A percentile compares a stretch with the other conserved stretches of the same genome.
Conservation (phyloP, 2,888 invertebrate genomes). For the Pandemis cinnamomeana region DNA sequence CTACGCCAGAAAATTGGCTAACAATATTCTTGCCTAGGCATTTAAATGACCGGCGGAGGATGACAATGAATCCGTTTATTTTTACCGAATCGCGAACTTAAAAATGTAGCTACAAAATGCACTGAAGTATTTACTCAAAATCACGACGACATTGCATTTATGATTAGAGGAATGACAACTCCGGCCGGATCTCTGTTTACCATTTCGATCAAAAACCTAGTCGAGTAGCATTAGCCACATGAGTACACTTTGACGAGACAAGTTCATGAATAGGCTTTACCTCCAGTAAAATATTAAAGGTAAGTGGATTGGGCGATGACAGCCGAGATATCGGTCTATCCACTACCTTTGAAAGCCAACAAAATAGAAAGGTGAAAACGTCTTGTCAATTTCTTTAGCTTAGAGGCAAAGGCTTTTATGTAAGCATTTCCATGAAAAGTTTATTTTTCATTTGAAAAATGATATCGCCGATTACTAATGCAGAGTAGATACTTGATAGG, state of each 20-base stretch:
- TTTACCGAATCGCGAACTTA: background rate
- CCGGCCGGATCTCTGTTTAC: constrained; percentile 26
- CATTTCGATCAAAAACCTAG: constrained; percentile 49
- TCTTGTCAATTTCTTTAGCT: constrained; percentile 24
- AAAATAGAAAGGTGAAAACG: constrained; percentile 30
- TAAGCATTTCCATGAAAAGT: constrained; percentile 14
- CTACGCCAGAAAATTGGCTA: no score
- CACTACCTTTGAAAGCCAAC: constrained; percentile 30
- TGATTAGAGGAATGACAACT: constrained; percentile 24
- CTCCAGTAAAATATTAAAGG: constrained; percentile 37
- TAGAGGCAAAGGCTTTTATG: constrained; percentile 3
- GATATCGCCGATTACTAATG: constrained; percentile 13
- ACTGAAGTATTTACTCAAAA: background rate
- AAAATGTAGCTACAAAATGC: background rate
- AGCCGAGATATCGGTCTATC: constrained; percentile 33
- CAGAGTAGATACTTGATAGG: constrained; percentile 1
- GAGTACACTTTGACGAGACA: constrained; percentile 49
- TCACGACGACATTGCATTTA: constrained; percentile 17
- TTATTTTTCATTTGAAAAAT: constrained; percentile 29
- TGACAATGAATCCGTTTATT: background rate
- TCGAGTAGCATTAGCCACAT: constrained; percentile 50
- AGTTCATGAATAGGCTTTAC: constrained; percentile 46
- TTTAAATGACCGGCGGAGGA: no score
- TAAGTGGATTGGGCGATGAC: constrained; percentile 34
- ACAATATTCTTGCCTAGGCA: no score